Evolutionary conservation across 2,888 invertebrate species (phyloP), one percentile per base, ranked within the genome.

Genomic region (Drosophila buzzatii): DNA sequence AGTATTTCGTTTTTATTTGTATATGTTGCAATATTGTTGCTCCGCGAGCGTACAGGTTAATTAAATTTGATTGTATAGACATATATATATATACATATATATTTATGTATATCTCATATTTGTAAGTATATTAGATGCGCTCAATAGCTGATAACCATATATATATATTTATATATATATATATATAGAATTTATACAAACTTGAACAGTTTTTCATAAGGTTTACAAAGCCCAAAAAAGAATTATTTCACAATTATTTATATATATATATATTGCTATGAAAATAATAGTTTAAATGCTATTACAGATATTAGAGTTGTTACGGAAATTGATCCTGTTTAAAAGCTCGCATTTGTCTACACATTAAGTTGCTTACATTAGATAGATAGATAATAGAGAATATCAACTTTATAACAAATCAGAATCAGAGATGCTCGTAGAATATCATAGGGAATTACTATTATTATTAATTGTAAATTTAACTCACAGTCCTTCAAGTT

Each of bases 401-500:
- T 79, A 67, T 76, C 62, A 68, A 69, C 53, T 64, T 76, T 69
- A 80, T 61, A 58, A 45, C 62, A 69, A 73, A 76, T 70, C 63
- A 81, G 66, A 69, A 73, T 70, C 61, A 81, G 37, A 74, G 47
- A 1, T 71, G 49, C 59, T 49, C 51, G 12, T 70, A 51, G 59
- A 82, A 76, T 89, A 73, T 85, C 81, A 73, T 76, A 39, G 33
- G 56, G 44, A 66, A 66, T 42, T 33, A 35, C 27, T 16, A 63
- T 65, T 45, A 39, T 27, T 27, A 27, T 27, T 41, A 60, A 67
- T 61, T 68, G 23, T 79, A 61, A 72, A 75, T 70, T 73, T 79
- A 71, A 81, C 73, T 85, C 87, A 85, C 85, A 89, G 85, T 81
- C 75, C 76, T 77, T 67, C 71, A 67, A 57, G 31, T 53, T 63